These are phyloP conservation scores for Acleris sparsana DNA, from an alignment of 2,888 invertebrate species.

Conservation along the genomic window DNA sequence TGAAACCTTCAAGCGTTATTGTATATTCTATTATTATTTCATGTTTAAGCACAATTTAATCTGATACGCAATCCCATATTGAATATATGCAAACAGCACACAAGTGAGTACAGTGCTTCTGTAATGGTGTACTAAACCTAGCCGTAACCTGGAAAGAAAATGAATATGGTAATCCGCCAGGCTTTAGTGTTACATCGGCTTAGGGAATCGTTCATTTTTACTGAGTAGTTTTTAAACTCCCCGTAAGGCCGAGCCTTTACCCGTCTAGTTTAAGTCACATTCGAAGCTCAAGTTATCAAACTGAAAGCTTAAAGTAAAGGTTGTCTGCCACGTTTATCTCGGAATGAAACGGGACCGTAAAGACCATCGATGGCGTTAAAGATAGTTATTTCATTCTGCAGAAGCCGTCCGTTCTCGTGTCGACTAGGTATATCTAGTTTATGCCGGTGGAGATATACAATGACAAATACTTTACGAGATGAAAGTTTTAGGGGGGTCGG, in stretches of 20 bases:
- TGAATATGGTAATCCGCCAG: conserved; percentile 7
- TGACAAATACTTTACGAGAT: conserved; percentile 45
- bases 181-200: conserved; percentile 20
- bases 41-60: too few relatives aligned
- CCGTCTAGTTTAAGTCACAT: conserved; percentile 33
- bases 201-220: conserved; percentile 30
- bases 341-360: conserved; percentile 39
- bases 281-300: conserved; percentile 37
- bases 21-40: too few relatives aligned
- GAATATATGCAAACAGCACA: too few relatives aligned
- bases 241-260: conserved; percentile 12
- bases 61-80: too few relatives aligned
- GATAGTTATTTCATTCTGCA: conserved; percentile 40
- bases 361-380: conserved; percentile 39
- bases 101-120: too few relatives aligned
- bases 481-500: conserved; percentile 40
- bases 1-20: too few relatives aligned
- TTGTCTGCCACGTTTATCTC: conserved; percentile 39
- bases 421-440: conserved; percentile 38
- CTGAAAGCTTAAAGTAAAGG: conserved; percentile 38
- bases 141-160: neutral
- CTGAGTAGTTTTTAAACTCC: conserved; percentile 26
- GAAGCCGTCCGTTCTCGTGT: conserved; percentile 37
- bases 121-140: neutral
- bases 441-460: conserved; percentile 40